Conservation (phyloP, 2,888 invertebrate species). For the Allophyes oxyacanthae region DNA sequence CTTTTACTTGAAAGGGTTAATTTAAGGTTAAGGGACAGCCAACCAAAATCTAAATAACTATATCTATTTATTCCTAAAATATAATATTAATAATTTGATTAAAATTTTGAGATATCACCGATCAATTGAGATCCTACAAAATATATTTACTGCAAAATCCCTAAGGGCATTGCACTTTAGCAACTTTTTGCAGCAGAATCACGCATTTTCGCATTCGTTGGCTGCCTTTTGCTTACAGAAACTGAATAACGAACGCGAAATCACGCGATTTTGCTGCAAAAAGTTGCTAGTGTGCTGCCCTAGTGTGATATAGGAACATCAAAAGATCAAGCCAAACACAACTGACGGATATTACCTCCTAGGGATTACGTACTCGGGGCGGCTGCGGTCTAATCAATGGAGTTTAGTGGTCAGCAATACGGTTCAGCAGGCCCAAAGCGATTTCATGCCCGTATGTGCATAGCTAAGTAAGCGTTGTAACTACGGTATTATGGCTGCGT, state of each 20-base stretch:
- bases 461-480: constrained; percentile 9
- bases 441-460: constrained; percentile 22
- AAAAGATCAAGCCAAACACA: constrained; percentile 30
- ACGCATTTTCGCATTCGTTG: too few relatives aligned
- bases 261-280: too few relatives aligned
- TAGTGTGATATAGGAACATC: constrained; percentile 7
- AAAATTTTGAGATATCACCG: too few relatives aligned
- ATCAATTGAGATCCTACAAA: constrained; percentile 4
- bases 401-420: constrained; percentile 22
- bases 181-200: too few relatives aligned
- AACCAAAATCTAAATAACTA: too few relatives aligned
- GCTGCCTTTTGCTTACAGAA: too few relatives aligned
- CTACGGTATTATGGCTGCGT: neutral
- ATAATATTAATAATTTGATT: too few relatives aligned
- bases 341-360: constrained; percentile 35
- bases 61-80: too few relatives aligned
- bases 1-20: too few relatives aligned
- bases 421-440: constrained; percentile 18
- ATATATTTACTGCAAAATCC: neutral
- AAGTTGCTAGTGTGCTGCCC: too few relatives aligned
- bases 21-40: too few relatives aligned
- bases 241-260: too few relatives aligned
- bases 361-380: constrained; percentile 22
- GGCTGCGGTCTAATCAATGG: constrained; percentile 20
- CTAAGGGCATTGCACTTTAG: constrained; percentile 3